Evolutionary conservation across 2,797 vertebrate species (phyloP).

Genomic region (Bucorvus abyssinicus): DNA sequence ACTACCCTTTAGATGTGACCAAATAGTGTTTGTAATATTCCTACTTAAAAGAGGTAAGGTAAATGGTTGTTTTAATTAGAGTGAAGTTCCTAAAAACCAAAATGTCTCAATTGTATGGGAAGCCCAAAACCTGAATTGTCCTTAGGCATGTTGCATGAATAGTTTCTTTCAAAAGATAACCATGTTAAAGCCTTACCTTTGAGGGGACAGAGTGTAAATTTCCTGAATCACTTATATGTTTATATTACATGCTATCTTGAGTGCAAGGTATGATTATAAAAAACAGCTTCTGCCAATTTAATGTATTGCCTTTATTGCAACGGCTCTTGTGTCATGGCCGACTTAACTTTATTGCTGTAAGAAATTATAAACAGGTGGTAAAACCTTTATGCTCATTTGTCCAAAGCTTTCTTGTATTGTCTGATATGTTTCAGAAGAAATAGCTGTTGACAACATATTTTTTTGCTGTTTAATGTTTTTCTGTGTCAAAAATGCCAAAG

Average conservation of each 20-base stretch:
- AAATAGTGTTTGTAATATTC: background rate
- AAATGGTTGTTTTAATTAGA: background rate
- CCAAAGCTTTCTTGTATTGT: background rate
- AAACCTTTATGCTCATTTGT: background rate
- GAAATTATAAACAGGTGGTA: background rate
- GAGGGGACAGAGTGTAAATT: background rate
- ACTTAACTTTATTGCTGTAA: background rate
- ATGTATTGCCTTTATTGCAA: background rate
- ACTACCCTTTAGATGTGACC: too few relatives aligned
- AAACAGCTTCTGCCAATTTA: background rate
- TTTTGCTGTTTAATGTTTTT: background rate
- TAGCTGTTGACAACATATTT: background rate
- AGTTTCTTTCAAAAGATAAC: background rate
- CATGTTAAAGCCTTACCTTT: background rate
- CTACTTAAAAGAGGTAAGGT: background rate
- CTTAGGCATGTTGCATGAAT: background rate
- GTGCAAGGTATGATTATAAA: background rate
- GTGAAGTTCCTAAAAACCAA: background rate
- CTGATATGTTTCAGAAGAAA: background rate
- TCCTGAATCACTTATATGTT: background rate
- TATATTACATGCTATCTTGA: background rate
- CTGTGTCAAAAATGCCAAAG: background rate
- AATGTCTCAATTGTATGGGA: background rate
- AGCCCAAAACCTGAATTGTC: background rate
- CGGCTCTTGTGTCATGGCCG: background rate